A percentile compares a stretch with the other conserved stretches of the same genome.
These are phyloP conservation scores for Limanda limanda DNA, from an alignment of 2,113 vertebrate genomes.

Conservation along the genomic window DNA sequence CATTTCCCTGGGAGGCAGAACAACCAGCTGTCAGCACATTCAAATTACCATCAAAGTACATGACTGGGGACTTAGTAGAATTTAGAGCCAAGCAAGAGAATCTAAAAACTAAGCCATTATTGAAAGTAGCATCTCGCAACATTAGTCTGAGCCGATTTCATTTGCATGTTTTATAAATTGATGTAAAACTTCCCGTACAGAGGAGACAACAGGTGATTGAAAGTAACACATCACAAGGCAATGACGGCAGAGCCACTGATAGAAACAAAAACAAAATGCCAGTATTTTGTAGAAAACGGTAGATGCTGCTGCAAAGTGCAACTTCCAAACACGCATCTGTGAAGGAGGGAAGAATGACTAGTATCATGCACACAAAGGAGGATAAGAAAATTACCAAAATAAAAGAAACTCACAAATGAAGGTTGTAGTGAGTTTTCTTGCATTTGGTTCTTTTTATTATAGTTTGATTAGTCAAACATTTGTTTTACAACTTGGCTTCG, in stretches of 20 bases:
- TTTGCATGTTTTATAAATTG: not conserved
- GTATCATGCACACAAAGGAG: too few relatives aligned
- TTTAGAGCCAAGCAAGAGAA: not conserved
- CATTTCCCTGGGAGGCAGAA: slow-evolving; percentile 87
- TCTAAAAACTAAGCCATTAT: not conserved
- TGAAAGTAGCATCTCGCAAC: not conserved
- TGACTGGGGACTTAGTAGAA: not conserved
- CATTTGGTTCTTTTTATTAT: too few relatives aligned
- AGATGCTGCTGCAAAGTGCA: too few relatives aligned
- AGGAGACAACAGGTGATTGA: not conserved
- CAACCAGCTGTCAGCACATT: not conserved
- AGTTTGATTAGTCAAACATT: too few relatives aligned
- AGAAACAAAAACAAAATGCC: not conserved
- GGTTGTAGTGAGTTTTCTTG: too few relatives aligned
- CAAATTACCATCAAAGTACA: not conserved
- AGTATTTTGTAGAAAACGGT: too few relatives aligned
- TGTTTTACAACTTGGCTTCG: too few relatives aligned
- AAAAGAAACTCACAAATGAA: too few relatives aligned
- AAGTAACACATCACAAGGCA: slow-evolving; percentile 16
- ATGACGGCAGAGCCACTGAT: slow-evolving; percentile 16
- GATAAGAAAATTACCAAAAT: too few relatives aligned
- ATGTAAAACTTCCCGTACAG: not conserved
- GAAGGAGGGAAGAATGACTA: too few relatives aligned
- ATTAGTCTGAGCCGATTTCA: not conserved
- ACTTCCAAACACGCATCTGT: too few relatives aligned